Conservation (phyloP, 2,113 vertebrate species). For the Delphinapterus leucas region DNA sequence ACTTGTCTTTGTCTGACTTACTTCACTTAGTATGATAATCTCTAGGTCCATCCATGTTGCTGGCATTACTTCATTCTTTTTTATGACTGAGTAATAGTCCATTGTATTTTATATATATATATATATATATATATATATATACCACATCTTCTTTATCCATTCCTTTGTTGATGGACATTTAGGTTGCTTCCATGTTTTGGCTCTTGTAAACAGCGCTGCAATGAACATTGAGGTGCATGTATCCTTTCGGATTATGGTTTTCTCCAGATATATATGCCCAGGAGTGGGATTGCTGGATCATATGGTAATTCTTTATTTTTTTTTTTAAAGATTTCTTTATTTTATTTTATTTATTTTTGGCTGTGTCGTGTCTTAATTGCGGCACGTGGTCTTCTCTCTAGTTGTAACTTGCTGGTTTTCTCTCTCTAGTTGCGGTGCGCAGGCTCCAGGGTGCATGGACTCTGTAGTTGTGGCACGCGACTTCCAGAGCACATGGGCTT, state of each 20-base stretch:
- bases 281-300: neutral
- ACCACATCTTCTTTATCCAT: neutral
- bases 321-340: no score
- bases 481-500: no score
- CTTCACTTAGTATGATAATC: neutral
- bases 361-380: no score
- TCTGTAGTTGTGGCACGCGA: no score
- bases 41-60: neutral
- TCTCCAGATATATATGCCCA: neutral
- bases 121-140: neutral
- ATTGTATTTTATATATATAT: neutral
- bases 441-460: no score
- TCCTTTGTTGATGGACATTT: neutral
- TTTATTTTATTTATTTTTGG: no score
- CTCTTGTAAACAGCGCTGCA: neutral
- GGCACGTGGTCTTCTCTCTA: no score
- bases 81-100: neutral
- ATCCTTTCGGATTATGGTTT: neutral
- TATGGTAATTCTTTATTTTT: neutral
- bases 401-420: no score
- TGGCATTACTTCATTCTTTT: neutral
- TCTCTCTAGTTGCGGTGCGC: no score
- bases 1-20: neutral
- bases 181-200: neutral
- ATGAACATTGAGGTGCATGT: neutral